phyloP scores from a whole-genome alignment of 1,140 invertebrate species.

The Listronotus oregonensis region DNA sequence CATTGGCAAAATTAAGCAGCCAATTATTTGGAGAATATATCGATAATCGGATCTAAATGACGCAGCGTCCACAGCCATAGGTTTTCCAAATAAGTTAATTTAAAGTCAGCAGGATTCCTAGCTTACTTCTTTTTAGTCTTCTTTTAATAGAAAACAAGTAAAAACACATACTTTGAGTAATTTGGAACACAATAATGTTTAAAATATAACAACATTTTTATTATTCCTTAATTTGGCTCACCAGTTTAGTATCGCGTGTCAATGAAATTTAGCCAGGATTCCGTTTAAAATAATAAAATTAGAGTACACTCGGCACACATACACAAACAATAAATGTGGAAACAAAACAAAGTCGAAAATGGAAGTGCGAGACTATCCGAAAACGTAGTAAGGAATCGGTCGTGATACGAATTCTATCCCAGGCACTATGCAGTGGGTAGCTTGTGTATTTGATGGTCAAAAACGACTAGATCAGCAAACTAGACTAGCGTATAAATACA shows the following conservation, averaged over 20 bases:
- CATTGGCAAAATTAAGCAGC: too few species aligned
- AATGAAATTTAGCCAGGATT: slow-evolving; percentile 42
- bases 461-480: not conserved
- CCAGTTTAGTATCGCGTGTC: slow-evolving; percentile 28
- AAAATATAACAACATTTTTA: too few species aligned
- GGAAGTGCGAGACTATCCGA: slow-evolving; percentile 49
- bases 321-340: slow-evolving; percentile 54
- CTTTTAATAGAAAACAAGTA: too few species aligned
- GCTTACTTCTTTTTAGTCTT: too few species aligned
- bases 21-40: too few species aligned
- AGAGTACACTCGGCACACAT: slow-evolving; percentile 44
- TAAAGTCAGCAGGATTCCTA: too few species aligned
- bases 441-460: slow-evolving; percentile 9
- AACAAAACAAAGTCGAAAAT: slow-evolving; percentile 49
- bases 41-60: too few species aligned
- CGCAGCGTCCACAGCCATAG: too few species aligned
- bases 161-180: too few species aligned
- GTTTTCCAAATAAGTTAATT: too few species aligned
- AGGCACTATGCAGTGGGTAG: slow-evolving; percentile 9
- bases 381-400: slow-evolving; percentile 39
- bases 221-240: not conserved
- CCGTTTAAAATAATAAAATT: slow-evolving; percentile 55
- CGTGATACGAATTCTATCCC: slow-evolving; percentile 24
- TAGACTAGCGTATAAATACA: too few species aligned
- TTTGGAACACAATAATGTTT: too few species aligned